Base-by-base conservation (phyloP, 2,888 invertebrate species). In the Lasioglossum oenotherae region DNA sequence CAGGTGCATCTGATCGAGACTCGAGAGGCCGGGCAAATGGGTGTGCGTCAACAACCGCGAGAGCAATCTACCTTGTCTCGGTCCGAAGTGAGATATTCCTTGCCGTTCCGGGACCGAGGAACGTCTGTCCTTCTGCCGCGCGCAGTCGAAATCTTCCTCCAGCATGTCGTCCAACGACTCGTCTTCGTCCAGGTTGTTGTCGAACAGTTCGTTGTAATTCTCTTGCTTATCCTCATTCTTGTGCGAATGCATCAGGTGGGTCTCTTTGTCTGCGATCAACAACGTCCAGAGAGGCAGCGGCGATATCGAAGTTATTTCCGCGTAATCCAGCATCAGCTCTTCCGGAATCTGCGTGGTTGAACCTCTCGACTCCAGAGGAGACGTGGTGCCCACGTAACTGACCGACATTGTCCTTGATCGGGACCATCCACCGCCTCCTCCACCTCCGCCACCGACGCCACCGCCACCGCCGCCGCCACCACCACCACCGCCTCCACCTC, bases 1-100 rank as follows among this genome's bases (percentile, higher is more conserved):
- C 85, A 99, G 96, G 95, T 99, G 99, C 99, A 99, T 99, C 95
- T 99, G 99, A 95, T 99, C 99, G 79, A 99, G 96, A 90, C 99
- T 99, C 5, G 98, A 99, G 64, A 99, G 96, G 0, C 99, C 99
- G 0, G 99, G 99, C 53, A 99, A 95, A 95, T 99, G 99, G 0
- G 98, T 98, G 95, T 99, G 99, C 0, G 99, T 99, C 64, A 99
- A 96, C 14, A 99, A 96, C 4, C 98, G 97, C 0, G 99, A 99
- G 16, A 99, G 95, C 19, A 98, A 96, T 84, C 98, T 97, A 95
- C 97, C 98, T 95, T 98, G 98, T 88, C 98, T 96, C 0, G 98
- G 98, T 0, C 98, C 98, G 94, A 98, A 98, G 94, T 98, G 98
- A 0, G 98, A 98, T 78, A 98, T 96, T 6, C 97, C 97, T 90